A percentile compares a stretch with the other conserved stretches of the same genome.
phyloP scores from a whole-genome alignment of 2,888 invertebrate species.

The Leptopilina syphax region DNA sequence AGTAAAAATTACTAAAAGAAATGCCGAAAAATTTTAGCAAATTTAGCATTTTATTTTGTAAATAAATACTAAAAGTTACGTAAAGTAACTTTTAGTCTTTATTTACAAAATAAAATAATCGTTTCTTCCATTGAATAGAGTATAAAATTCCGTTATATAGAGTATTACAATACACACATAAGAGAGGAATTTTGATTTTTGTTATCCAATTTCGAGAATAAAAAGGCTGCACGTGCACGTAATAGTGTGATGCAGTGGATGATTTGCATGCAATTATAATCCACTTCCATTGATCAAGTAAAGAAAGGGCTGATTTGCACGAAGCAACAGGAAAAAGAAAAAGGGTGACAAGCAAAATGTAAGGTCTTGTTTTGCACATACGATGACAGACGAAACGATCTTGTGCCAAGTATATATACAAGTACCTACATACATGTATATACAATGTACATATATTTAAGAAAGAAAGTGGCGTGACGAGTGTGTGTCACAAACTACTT shows the following conservation, averaged over 20 bases:
- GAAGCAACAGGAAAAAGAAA: conserved; percentile 4
- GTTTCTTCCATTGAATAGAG: no score
- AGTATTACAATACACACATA: no score
- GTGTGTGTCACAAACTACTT: conserved; percentile 58
- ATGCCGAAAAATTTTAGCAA: no score
- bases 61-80: no score
- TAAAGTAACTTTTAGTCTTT: no score
- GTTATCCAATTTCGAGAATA: conserved; percentile 3
- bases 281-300: conserved; percentile 53
- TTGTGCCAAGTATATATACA: neutral
- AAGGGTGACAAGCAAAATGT: conserved; percentile 42
- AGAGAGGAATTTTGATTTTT: neutral
- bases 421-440: no score
- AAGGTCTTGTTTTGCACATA: conserved; percentile 34
- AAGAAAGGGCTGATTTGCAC: conserved; percentile 29
- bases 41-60: no score
- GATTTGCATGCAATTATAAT: conserved; percentile 59
- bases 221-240: conserved; percentile 6
- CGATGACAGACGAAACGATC: conserved; percentile 49
- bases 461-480: conserved; percentile 69
- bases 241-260: conserved; percentile 47
- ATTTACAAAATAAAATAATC: no score
- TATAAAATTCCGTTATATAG: no score
- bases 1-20: no score
- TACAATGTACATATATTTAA: neutral